These are phyloP conservation scores for Eurystomus glaucurus DNA, from an alignment of 2,797 vertebrate genomes.

Conservation along the genomic window DNA sequence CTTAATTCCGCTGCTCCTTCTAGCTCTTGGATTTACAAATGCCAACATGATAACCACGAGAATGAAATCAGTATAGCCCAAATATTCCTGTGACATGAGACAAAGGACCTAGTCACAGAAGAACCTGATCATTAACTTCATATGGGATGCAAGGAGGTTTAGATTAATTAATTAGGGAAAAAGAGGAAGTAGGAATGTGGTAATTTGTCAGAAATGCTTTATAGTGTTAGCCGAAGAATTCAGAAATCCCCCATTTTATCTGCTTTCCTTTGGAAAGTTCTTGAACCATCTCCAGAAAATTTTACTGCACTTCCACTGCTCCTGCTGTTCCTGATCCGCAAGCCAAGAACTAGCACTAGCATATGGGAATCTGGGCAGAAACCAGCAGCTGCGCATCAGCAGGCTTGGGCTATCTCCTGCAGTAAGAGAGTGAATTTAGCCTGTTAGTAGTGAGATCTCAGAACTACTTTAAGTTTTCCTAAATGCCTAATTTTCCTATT, in stretches of 20 bases:
- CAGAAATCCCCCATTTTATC: constrained; percentile 1
- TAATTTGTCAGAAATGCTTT: background rate
- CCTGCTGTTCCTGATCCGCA: background rate
- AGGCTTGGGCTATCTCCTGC: background rate
- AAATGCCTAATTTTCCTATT: background rate
- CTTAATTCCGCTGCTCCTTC: background rate
- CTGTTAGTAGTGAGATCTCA: background rate
- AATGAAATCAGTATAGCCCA: background rate
- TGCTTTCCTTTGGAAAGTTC: constrained; percentile 31
- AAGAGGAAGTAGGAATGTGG: background rate
- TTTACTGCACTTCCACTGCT: background rate
- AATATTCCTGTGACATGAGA: background rate
- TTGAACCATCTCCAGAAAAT: constrained; percentile 14
- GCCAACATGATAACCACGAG: background rate
- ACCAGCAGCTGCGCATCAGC: background rate
- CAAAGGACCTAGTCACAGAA: background rate
- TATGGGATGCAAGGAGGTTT: background rate
- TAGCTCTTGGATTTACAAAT: background rate
- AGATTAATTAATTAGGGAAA: background rate
- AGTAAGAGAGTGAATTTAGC: background rate
- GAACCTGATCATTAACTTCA: background rate
- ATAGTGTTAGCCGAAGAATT: background rate
- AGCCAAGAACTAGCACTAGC: constrained; percentile 3
- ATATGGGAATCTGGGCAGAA: background rate
- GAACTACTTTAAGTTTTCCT: background rate